Base-by-base conservation (phyloP, 64 coral and sea anemone genomes). In the Pachyseris speciosa region DNA sequence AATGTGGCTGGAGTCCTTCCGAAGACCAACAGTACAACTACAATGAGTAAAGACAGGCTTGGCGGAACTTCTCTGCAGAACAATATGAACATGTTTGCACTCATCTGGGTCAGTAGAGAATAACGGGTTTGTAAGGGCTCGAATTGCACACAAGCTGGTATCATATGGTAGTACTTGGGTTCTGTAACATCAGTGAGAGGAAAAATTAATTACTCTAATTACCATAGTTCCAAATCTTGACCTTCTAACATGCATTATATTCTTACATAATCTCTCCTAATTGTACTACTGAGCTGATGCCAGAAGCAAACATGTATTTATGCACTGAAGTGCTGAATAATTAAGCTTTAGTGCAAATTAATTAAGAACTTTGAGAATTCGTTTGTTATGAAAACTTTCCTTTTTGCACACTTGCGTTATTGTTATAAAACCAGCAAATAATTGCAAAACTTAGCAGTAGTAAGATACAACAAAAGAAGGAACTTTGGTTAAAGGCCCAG, bases 21-120 rank as follows among this genome's bases (percentile, higher is more conserved):
- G 59, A 32, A 89, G 75, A 15, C 88, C 57, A 80, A 53, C 57
- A 49, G 88, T 80, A 16, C 72, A 89, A 3, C 53, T 79, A 44
- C 87, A 89, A n/a, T 89, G 60, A 7, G 72, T 78, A 45, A 26
- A 80, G 16, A 67, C 61, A 22, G 88, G 60, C 24, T 80, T 70
- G 74, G 37, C 64, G 3, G 88, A 67, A 19, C 20, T 17, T 2
- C 40, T 90, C 33, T 90, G 58, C 2, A 90, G 25, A 24, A 81
- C 40, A 29, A 90, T 8, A 29, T 80, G 69, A 38, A 90, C 22
- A 16, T 68, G 29, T 79, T 90, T 80, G 19, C 37, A 51, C 66
- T 90, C 88, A 4, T 90, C 75, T 5, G 22, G 75, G 61, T 78
- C 58, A 20, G 73, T 89, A 48, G 72, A 89, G 31, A 89, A 89